phyloP scores from a whole-genome alignment of 2,113 vertebrate species.

The Stigmatopora nigra region DNA sequence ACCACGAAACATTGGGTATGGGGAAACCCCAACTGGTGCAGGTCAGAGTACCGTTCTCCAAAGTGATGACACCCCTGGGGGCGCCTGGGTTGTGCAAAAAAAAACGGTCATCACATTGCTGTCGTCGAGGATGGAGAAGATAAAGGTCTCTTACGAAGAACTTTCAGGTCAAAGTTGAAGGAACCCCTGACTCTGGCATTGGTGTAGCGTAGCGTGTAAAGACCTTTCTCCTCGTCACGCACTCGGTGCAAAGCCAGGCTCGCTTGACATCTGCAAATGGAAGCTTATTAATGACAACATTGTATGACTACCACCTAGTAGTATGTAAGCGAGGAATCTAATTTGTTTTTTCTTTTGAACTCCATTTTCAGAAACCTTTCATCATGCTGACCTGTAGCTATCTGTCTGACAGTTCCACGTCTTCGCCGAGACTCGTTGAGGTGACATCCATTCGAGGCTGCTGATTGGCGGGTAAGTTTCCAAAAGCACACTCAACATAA shows the following conservation, averaged over 20 bases:
- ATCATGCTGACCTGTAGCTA: background rate
- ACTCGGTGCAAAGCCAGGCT: conserved; percentile 66
- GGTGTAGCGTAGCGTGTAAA: conserved; percentile 69
- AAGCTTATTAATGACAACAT: background rate
- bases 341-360: too few species aligned
- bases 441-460: conserved; percentile 60
- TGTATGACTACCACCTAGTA: background rate
- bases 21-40: conserved; percentile 77
- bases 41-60: conserved; percentile 38
- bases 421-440: conserved; percentile 17
- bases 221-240: conserved; percentile 68
- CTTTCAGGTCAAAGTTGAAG: conserved; percentile 65
- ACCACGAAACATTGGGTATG: conserved; percentile 74
- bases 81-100: conserved; percentile 35
- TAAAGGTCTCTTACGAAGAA: conserved; percentile 70
- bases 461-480: conserved; percentile 77
- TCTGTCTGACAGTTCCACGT: conserved; percentile 19
- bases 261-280: conserved; percentile 48
- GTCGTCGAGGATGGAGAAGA: background rate
- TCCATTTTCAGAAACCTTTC: too few species aligned
- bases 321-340: too few species aligned
- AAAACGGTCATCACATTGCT: background rate
- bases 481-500: conserved; percentile 66
- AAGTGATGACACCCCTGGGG: conserved; percentile 31
- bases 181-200: conserved; percentile 57